phyloP scores from a whole-genome alignment of 1,140 invertebrate species.

The Euborellia annulipes region DNA sequence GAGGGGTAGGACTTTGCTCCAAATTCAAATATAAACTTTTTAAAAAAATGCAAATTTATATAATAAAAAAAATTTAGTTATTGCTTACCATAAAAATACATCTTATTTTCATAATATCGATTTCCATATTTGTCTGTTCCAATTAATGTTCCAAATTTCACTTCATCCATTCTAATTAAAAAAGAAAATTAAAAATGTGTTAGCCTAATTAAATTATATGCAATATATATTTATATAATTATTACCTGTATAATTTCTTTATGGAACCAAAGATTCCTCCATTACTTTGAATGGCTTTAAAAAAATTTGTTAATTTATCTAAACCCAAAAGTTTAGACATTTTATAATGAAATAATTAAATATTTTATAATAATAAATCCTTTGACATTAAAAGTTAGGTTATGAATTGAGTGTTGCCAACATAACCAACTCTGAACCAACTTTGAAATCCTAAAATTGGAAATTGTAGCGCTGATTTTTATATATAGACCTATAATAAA shows the following conservation, averaged over 20 bases:
- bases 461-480: too few relatives aligned
- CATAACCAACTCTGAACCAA: too few relatives aligned
- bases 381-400: too few relatives aligned
- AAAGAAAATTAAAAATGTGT: conserved; percentile 14
- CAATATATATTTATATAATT: conserved; percentile 23
- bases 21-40: too few relatives aligned
- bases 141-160: conserved; percentile 73
- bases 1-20: too few relatives aligned
- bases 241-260: conserved; percentile 58
- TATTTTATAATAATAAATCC: too few relatives aligned
- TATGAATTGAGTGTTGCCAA: too few relatives aligned
- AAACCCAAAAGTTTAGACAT: conserved; percentile 50
- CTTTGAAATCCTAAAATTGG: too few relatives aligned
- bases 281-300: conserved; percentile 52
- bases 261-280: conserved; percentile 56
- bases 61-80: too few relatives aligned
- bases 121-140: conserved; percentile 94
- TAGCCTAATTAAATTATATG: conserved; percentile 13
- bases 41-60: too few relatives aligned
- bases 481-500: too few relatives aligned
- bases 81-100: conserved; percentile 65
- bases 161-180: conserved; percentile 55
- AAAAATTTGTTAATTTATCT: conserved; percentile 51
- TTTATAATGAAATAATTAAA: conserved; percentile 9
- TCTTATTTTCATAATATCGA: conserved; percentile 87